phyloP scores from a whole-genome alignment of 2,888 invertebrate genomes.

The Scaptomyza cyrtandrae region DNA sequence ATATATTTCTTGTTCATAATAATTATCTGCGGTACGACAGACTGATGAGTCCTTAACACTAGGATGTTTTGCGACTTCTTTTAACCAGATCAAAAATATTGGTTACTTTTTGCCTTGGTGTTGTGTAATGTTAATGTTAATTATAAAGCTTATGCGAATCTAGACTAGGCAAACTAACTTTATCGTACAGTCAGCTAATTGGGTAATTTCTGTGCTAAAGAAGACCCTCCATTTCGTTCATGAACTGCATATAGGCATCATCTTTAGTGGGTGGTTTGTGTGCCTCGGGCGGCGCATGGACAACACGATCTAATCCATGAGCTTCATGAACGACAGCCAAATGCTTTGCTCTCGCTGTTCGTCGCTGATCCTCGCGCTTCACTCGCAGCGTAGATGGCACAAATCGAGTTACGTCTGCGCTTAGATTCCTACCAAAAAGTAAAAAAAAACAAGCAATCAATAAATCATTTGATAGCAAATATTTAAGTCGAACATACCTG shows the following conservation, averaged over 20 bases:
- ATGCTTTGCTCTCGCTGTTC: conserved; percentile 84
- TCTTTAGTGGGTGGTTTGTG: conserved; percentile 91
- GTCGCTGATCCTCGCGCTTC: conserved; percentile 92
- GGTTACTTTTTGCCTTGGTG: background rate
- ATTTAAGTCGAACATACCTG: conserved; percentile 84
- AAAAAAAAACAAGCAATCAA: background rate
- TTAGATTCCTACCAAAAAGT: conserved; percentile 87
- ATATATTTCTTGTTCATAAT: background rate
- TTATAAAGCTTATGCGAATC: conserved; percentile 10
- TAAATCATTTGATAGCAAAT: background rate
- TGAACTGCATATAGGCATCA: conserved; percentile 99
- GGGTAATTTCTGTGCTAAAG: conserved; percentile 86
- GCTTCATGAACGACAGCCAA: conserved; percentile 84
- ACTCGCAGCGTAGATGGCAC: conserved; percentile 96
- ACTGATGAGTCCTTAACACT: background rate
- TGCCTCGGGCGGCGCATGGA: conserved; percentile 72
- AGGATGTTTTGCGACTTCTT: background rate
- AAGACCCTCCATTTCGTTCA: conserved; percentile 98
- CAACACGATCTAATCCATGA: conserved; percentile 17
- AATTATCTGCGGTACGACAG: background rate
- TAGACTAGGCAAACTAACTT: conserved; percentile 35
- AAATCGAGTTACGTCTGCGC: conserved; percentile 97
- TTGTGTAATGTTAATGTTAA: background rate
- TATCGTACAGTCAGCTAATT: conserved; percentile 24
- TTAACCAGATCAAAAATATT: conserved; percentile 1